Base-by-base conservation (phyloP, 1,140 invertebrate genomes). In the Drosophila virilis region DNA sequence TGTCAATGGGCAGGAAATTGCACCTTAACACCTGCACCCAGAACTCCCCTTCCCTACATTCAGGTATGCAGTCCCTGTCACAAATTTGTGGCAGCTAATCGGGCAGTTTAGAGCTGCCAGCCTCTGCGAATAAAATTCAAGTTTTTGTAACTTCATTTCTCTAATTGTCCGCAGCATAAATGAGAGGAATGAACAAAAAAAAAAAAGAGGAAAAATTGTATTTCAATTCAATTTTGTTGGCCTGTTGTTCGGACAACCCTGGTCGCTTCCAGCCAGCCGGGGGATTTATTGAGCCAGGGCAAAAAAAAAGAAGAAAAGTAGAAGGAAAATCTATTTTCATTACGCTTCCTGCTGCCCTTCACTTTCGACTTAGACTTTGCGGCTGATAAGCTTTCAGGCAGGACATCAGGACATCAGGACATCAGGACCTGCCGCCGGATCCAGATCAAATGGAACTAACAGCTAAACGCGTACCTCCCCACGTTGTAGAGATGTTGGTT, bases 151-250 rank as follows among this genome's bases (percentile, higher is more conserved):
- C 50, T 69, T 81, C 38, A 57, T 76, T 86, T 54, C 50, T 77
- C 65, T 82, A 82, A 82, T 88, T 88, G 76, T 70, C 46, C 42
- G 37, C 22, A 33, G 48, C 22, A 42, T 35, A 38, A 65, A 50
- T 37, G 40, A 61, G 50, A 37, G 17, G 45, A 33, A 46, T n/a
- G n/a, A n/a, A n/a, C n/a, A 52, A 22, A 69, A 15, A 54, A 59
- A 46, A 68, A 50, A 1, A 45, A 58, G 15, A 74, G 8, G 64
- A 68, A 71, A 85, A 76, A 67, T 77, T 77, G 69, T 80, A 86
- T 86, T 86, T 88, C 72, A 83, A 88, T 88, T 82, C 72, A 68
- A 89, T 89, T 88, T 69, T 51, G 64, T 83, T 76, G 78, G 61
- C 57, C 74, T 54, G 78, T 78, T 70, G 64, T 50, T 62, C n/a